phyloP scores from a whole-genome alignment of 2,888 invertebrate genomes.

The Coelopa pilipes region DNA sequence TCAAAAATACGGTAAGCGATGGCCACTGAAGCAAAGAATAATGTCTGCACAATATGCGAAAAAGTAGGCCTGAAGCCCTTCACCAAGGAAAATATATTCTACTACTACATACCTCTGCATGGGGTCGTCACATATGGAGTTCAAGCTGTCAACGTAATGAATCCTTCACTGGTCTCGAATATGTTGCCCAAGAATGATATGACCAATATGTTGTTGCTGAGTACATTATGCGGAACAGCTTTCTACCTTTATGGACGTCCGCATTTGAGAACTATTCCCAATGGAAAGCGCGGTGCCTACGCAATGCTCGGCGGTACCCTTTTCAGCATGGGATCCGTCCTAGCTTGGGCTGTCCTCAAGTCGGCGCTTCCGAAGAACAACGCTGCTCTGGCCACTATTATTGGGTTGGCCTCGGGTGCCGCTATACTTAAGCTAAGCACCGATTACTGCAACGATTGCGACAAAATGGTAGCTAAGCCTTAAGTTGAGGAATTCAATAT shows the following conservation, averaged over 20 bases:
- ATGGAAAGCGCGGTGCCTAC: constrained; percentile 74
- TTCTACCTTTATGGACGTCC: constrained; percentile 85
- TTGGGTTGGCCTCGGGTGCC: constrained; percentile 63
- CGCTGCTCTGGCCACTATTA: constrained; percentile 56
- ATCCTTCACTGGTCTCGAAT: constrained; percentile 81
- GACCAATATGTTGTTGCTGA: constrained; percentile 83
- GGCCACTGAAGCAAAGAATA: constrained; percentile 51
- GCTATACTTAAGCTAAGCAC: constrained; percentile 61
- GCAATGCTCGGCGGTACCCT: constrained; percentile 78
- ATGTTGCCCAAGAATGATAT: constrained; percentile 72
- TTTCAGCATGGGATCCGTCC: constrained; percentile 89
- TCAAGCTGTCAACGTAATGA: constrained; percentile 85
- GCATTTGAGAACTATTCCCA: constrained; percentile 76
- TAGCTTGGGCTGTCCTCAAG: constrained; percentile 88
- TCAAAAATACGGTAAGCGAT: constrained; percentile 46
- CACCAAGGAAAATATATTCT: constrained; percentile 77
- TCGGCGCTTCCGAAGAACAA: constrained; percentile 72
- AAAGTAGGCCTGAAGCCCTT: constrained; percentile 73
- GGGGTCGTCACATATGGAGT: constrained; percentile 81
- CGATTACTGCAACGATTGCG: constrained; percentile 64
- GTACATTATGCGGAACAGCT: constrained; percentile 84
- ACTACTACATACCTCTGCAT: constrained; percentile 80
- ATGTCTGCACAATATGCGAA: constrained; percentile 59
- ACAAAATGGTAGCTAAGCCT: constrained; percentile 55
- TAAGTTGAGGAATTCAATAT: constrained; percentile 34